Evolutionary conservation across 2,113 vertebrate genomes (phyloP), one percentile per base, ranked within the genome.

Genomic region (Laterallus jamaicensis): DNA sequence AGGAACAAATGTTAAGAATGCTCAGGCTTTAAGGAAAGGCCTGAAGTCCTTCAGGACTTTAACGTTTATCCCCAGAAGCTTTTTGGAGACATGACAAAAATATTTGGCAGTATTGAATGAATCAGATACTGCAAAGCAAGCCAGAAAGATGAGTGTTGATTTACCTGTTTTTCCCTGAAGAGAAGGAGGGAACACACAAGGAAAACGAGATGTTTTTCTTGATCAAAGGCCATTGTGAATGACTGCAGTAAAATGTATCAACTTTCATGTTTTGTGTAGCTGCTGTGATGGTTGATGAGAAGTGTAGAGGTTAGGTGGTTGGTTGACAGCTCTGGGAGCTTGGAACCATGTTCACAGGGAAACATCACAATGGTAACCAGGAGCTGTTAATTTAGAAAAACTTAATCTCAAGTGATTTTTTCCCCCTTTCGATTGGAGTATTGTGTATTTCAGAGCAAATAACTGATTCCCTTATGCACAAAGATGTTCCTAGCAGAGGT

Each of bases 1-100:
- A 92, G 73, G 29, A 95, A 86, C 90, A 94, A 95, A 96, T 92
- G 90, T 86, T 73, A 88, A 84, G 95, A 97, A 96, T 97, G 95
- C 77, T 91, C 77, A 73, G 62, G 59, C 58, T 76, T 68, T 86
- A 1, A 16, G 68, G 70, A 96, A 96, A 69, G 62, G 49, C 80
- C 83, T 35, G 54, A 88, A 92, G 90, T 92, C 50, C 86, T 93
- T 76, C 83, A 76, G 80, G 86, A 68, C 62, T 89, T 81, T 1
- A 92, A 24, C 2, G 1, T 86, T 89, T 84, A 68, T 60, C 69
- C 73, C 77, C 19, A 3, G 69, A 66, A 96, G 77, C 7, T 47
- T 88, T 83, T 92, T 96, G 95, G 92, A 95, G 90, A 79, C n/a
- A 71, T 49, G 69, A 94, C 86, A 95, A 62, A 95, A 92, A 56